phyloP scores from a whole-genome alignment of 30 jellyfish, hydroid and myxozoan genomes.

The Rhopilema esculentum region DNA sequence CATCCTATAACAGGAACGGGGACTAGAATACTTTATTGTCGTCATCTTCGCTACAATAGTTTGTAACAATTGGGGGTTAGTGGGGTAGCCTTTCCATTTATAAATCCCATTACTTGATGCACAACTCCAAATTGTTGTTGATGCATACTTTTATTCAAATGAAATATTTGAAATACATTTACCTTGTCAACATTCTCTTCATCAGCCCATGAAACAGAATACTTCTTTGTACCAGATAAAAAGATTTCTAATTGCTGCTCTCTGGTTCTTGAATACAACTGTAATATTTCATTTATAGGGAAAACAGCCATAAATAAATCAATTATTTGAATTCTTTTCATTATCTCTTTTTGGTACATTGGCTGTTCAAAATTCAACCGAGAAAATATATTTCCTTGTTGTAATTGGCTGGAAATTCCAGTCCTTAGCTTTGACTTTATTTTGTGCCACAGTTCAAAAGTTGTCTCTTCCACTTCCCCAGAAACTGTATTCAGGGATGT shows the following conservation, averaged over 20 bases:
- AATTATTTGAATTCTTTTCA: slow-evolving; percentile 50
- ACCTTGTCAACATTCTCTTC: slow-evolving; percentile 54
- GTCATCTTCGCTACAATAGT: too few species aligned
- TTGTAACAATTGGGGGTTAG: too few species aligned
- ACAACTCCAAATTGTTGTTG: too few species aligned
- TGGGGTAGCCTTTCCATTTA: too few species aligned
- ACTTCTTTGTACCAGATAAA: slow-evolving; percentile 45
- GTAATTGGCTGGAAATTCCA: slow-evolving; percentile 48
- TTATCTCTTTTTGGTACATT: slow-evolving; percentile 50
- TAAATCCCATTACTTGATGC: too few species aligned
- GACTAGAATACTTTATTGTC: too few species aligned
- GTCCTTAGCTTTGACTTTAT: slow-evolving; percentile 44
- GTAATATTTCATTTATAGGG: slow-evolving; percentile 45
- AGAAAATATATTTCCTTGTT: slow-evolving; percentile 21
- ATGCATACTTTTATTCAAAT: too few species aligned
- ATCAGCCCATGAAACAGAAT: slow-evolving; percentile 78
- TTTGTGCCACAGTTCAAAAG: slow-evolving; percentile 38
- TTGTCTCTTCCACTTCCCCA: slow-evolving; percentile 51
- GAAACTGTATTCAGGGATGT: slow-evolving; percentile 57
- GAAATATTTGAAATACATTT: background rate
- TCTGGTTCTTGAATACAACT: slow-evolving; percentile 45
- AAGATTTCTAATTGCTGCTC: slow-evolving; percentile 25
- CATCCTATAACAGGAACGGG: too few species aligned
- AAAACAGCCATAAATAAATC: slow-evolving; percentile 54
- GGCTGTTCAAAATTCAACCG: slow-evolving; percentile 36